Evolutionary conservation across 1,140 invertebrate species (phyloP).

Genomic region (Conopomorpha cramerella): DNA sequence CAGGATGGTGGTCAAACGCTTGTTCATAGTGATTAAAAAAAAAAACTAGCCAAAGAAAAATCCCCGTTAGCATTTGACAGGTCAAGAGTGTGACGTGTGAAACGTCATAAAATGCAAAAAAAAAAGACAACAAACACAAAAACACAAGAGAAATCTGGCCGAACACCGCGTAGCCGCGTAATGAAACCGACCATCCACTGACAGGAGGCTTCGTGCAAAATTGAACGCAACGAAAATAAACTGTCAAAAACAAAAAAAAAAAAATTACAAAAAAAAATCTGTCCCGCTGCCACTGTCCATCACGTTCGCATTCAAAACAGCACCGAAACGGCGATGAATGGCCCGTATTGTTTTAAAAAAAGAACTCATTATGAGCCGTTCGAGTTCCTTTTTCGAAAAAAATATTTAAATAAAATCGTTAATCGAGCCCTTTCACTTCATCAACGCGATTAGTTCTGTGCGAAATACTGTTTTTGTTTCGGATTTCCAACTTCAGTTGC

Average conservation of each 20-base stretch:
- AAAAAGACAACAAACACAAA: no score
- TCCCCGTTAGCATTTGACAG: no score
- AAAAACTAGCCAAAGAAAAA: no score
- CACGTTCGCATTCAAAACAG: conserved; percentile 38
- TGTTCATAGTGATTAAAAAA: no score
- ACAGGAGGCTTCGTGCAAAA: conserved; percentile 17
- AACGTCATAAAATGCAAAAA: no score
- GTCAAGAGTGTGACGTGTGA: no score
- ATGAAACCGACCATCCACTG: conserved; percentile 13
- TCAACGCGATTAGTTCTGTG: conserved; percentile 21
- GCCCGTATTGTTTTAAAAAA: conserved; percentile 48
- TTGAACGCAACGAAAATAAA: conserved; percentile 19
- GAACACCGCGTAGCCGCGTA: no score
- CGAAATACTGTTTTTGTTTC: conserved; percentile 18
- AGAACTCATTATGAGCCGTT: conserved; percentile 31
- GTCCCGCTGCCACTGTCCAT: conserved; percentile 32
- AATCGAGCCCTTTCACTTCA: conserved; percentile 48
- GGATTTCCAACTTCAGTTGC: conserved; percentile 12
- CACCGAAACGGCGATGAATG: conserved; percentile 36
- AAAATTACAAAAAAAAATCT: no score
- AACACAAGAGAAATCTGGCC: no score
- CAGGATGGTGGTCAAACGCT: no score
- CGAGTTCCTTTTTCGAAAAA: conserved; percentile 23
- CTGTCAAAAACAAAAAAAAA: conserved; percentile 22
- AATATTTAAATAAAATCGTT: no score